phyloP scores from a whole-genome alignment of 2,113 vertebrate genomes.

The Xiphophorus couchianus region DNA sequence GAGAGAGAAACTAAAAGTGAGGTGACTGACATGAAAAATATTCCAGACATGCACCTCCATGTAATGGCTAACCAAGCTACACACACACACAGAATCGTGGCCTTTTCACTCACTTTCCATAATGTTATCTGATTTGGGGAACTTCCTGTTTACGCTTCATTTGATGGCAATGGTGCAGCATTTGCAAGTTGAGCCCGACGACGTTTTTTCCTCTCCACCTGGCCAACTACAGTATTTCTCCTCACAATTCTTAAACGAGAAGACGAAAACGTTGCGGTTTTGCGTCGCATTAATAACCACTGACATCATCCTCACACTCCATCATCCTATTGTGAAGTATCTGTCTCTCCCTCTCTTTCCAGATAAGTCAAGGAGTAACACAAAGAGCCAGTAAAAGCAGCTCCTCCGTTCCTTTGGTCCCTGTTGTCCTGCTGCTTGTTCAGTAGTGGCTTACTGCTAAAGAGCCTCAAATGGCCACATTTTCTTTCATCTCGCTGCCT shows the following conservation, averaged over 20 bases:
- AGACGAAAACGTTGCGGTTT: too few species aligned
- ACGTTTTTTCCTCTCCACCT: not conserved
- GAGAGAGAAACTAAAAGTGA: constrained; percentile 31
- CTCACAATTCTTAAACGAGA: not conserved
- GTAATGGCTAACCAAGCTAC: constrained; percentile 50
- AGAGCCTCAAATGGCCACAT: constrained; percentile 44
- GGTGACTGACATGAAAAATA: constrained; percentile 58
- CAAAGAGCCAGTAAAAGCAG: constrained; percentile 16
- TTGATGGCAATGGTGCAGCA: constrained; percentile 55
- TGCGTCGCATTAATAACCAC: too few species aligned
- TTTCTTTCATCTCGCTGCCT: constrained; percentile 51
- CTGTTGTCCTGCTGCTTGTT: constrained; percentile 41
- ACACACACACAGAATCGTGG: constrained; percentile 32
- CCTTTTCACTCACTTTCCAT: constrained; percentile 53
- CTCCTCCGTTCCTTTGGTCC: constrained; percentile 4
- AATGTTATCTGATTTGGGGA: constrained; percentile 52
- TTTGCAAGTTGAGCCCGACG: constrained; percentile 14
- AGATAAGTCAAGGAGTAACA: constrained; percentile 32
- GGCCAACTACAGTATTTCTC: not conserved
- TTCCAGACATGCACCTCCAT: constrained; percentile 64
- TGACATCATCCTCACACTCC: not conserved
- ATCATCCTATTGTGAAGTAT: not conserved
- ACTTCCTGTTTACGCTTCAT: constrained; percentile 41
- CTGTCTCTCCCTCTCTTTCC: not conserved
- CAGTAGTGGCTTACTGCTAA: constrained; percentile 32